Conservation (phyloP, 2,113 vertebrate genomes). For the Colaptes auratus region DNA sequence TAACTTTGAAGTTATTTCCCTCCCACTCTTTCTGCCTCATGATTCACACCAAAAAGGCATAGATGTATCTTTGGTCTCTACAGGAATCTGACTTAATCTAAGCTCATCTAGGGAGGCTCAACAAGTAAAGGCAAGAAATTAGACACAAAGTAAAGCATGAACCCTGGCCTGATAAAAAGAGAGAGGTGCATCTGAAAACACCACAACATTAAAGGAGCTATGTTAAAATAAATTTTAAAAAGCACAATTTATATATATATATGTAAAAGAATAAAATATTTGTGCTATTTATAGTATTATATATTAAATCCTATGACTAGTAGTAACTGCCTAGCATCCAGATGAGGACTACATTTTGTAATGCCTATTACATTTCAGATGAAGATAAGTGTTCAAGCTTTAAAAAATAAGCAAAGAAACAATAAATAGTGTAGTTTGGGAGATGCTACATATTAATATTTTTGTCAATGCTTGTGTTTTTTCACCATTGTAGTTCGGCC, state of each 20-base stretch:
- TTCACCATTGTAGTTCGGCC: no score
- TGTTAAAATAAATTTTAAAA: background rate
- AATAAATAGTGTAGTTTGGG: background rate
- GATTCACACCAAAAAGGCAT: background rate
- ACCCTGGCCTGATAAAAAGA: background rate
- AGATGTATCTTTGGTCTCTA: no score
- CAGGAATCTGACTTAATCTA: no score
- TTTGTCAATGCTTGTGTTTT: background rate
- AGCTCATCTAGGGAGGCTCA: background rate
- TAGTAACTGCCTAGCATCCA: background rate
- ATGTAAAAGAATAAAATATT: no score
- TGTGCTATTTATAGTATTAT: background rate
- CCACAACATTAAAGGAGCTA: background rate
- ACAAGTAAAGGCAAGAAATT: background rate
- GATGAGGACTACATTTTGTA: background rate
- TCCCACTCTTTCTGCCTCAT: background rate
- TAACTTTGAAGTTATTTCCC: background rate
- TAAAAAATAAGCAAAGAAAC: background rate
- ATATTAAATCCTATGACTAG: background rate
- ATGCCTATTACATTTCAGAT: background rate
- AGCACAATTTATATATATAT: no score
- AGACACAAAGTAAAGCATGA: background rate
- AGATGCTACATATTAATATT: background rate
- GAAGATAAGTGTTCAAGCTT: background rate
- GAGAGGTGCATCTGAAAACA: background rate